Conservation (phyloP, 1,140 invertebrate genomes). For the Bombus superbus region DNA sequence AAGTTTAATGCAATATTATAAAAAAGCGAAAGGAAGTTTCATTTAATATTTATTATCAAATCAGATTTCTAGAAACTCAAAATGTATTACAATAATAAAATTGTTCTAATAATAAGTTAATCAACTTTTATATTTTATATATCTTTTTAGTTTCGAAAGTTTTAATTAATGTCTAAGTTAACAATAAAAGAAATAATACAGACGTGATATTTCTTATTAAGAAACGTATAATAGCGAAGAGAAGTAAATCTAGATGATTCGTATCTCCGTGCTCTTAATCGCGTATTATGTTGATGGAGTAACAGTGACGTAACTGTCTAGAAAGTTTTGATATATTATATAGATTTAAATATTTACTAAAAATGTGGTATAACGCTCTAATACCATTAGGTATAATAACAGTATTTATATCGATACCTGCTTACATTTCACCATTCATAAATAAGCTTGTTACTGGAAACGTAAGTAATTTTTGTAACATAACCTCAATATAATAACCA, state of each 20-base stretch:
- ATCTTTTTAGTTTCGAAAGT: not conserved
- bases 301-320: not conserved
- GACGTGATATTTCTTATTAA: not conserved
- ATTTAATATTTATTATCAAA: not conserved
- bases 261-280: not conserved
- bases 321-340: not conserved
- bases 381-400: conserved; percentile 26
- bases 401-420: not conserved
- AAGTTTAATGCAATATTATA: not conserved
- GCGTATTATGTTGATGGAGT: not conserved
- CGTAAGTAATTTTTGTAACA: conserved; percentile 46
- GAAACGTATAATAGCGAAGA: not conserved
- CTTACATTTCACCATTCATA: not conserved
- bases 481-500: conserved; percentile 33
- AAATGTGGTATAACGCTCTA: conserved; percentile 65
- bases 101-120: not conserved
- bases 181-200: not conserved
- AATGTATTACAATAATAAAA: not conserved
- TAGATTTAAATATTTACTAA: not conserved
- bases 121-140: not conserved
- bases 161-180: not conserved
- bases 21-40: not conserved
- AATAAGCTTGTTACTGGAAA: not conserved
- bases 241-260: not conserved
- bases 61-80: not conserved